A percentile compares a stretch with the other conserved stretches of the same genome.
phyloP scores from a whole-genome alignment of 2,888 invertebrate species.

The Tridacna crocea region DNA sequence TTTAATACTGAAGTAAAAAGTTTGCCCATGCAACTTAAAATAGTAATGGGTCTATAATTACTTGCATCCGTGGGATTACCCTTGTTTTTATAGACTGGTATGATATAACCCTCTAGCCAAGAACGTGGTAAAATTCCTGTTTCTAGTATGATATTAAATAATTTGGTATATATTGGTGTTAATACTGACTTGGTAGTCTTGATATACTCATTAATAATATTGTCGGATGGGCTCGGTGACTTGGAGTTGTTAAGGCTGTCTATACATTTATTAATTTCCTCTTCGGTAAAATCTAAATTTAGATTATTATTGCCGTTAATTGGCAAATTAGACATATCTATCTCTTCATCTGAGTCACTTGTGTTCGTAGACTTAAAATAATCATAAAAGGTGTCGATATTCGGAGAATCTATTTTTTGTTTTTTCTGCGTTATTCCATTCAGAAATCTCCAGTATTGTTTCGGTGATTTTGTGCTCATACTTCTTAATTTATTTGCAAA shows the following conservation, averaged over 20 bases:
- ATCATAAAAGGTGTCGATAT: not conserved
- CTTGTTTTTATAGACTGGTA: constrained; percentile 39
- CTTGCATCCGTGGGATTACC: constrained; percentile 22
- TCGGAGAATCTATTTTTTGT: not conserved
- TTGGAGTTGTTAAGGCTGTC: constrained; percentile 25
- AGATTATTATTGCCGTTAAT: not conserved
- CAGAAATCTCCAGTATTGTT: constrained; percentile 28
- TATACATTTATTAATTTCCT: constrained; percentile 28
- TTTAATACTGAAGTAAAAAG: constrained; percentile 47
- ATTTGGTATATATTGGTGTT: not conserved
- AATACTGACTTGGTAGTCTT: constrained; percentile 12
- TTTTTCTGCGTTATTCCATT: not conserved
- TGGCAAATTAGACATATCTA: not conserved
- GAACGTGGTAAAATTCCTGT: not conserved
- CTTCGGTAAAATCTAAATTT: constrained; percentile 23
- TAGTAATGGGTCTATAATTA: constrained; percentile 41
- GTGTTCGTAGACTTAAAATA: not conserved
- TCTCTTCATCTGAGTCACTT: not conserved
- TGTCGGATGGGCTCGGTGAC: not conserved
- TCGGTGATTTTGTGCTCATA: not conserved
- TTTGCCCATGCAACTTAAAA: constrained; percentile 42
- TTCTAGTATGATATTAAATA: constrained; percentile 5
- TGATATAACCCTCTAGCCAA: constrained; percentile 36
- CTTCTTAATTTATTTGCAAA: constrained; percentile 13
- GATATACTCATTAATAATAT: constrained; percentile 39